A percentile compares a stretch with the other conserved stretches of the same genome.
Conservation (phyloP, 2,888 invertebrate genomes). For the Baccha elongata region DNA sequence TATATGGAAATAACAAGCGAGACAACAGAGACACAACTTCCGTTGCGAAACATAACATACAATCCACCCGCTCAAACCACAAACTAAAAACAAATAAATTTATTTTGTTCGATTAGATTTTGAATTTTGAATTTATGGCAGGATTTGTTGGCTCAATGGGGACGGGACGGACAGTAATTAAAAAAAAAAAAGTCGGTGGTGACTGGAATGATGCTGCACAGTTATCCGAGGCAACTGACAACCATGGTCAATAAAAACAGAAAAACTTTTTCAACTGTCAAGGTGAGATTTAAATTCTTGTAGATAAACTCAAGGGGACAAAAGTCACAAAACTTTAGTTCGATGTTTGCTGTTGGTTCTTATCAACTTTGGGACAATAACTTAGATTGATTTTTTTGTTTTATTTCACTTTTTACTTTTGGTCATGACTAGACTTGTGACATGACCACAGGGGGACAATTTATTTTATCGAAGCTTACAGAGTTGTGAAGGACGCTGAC, state of each 20-base stretch:
- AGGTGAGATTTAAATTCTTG: constrained; percentile 70
- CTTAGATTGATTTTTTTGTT: constrained; percentile 38
- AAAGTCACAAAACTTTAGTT: constrained; percentile 48
- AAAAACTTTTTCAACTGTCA: constrained; percentile 59
- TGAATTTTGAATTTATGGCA: constrained; percentile 73
- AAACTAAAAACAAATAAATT: constrained; percentile 59
- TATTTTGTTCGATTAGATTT: constrained; percentile 72
- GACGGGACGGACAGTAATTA: constrained; percentile 68
- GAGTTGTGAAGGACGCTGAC: constrained; percentile 21
- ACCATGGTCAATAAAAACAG: constrained; percentile 41
- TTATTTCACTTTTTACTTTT: constrained; percentile 15
- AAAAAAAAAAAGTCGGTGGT: constrained; percentile 40
- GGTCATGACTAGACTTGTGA: constrained; percentile 50
- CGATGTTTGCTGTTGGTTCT: constrained; percentile 57
- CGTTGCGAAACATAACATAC: constrained; percentile 47
- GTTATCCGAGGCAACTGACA: constrained; percentile 52
- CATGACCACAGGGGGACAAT: constrained; percentile 58
- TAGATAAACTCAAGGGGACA: constrained; percentile 46
- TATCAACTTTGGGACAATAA: constrained; percentile 59
- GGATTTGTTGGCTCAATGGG: constrained; percentile 40
- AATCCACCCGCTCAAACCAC: constrained; percentile 61
- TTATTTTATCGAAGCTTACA: constrained; percentile 56
- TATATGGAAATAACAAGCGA: too few relatives aligned
- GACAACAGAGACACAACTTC: constrained; percentile 53
- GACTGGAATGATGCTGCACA: constrained; percentile 6